Evolutionary conservation across 2,888 invertebrate species (phyloP).

Genomic region (Drosophila ustulata): DNA sequence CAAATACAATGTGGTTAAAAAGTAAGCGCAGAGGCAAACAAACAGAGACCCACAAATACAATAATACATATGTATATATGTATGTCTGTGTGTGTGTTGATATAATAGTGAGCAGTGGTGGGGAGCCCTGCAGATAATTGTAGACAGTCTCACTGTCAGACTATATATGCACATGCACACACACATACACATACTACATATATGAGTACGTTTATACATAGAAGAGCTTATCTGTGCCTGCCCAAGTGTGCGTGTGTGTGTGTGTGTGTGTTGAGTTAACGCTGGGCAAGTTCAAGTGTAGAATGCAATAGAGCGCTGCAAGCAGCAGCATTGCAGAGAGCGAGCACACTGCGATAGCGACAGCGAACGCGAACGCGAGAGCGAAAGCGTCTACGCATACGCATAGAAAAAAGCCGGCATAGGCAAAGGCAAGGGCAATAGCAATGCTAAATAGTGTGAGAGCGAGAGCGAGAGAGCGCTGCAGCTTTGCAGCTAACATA

Average conservation of each 20-base stretch:
- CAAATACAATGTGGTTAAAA: constrained; percentile 80
- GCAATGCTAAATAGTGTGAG: constrained; percentile 12
- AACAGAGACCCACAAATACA: constrained; percentile 59
- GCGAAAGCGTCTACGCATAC: constrained; percentile 70
- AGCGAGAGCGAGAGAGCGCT: constrained; percentile 20
- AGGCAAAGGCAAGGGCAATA: constrained; percentile 53
- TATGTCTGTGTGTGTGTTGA: not conserved
- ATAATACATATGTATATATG: constrained; percentile 46
- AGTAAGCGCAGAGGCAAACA: constrained; percentile 67
- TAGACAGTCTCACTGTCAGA: constrained; percentile 51
- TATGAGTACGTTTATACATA: not conserved
- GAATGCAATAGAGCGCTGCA: constrained; percentile 76
- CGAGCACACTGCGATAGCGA: constrained; percentile 9
- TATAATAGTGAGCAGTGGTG: not conserved
- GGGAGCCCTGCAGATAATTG: constrained; percentile 55
- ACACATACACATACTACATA: not conserved
- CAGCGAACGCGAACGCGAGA: not conserved
- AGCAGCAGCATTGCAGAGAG: constrained; percentile 28
- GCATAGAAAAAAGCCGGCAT: constrained; percentile 79
- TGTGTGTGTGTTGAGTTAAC: constrained; percentile 60
- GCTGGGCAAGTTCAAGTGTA: constrained; percentile 80
- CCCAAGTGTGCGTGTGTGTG: constrained; percentile 34
- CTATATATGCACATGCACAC: constrained; percentile 10
- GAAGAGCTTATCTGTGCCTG: constrained; percentile 7
- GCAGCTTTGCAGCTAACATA: constrained; percentile 33